Conservation (phyloP, 1,140 invertebrate species). For the Caenorhabditis brenneri region DNA sequence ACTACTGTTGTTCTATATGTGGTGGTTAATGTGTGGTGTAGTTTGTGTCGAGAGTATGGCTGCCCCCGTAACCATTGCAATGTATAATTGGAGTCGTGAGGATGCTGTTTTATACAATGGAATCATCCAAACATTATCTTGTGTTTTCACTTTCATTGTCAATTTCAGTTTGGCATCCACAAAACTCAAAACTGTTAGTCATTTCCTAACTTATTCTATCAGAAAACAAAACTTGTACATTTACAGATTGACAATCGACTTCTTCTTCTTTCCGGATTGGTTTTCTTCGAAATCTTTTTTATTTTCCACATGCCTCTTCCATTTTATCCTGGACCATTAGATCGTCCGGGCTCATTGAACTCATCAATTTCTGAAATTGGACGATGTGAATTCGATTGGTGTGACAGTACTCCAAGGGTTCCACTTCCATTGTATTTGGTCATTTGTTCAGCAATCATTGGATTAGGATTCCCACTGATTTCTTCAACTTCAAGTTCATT, state of each 20-base stretch:
- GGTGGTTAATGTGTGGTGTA: slow-evolving; percentile 42
- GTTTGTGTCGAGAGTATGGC: slow-evolving; percentile 46
- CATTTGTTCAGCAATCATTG: neutral
- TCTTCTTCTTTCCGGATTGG: neutral
- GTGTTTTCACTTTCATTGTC: slow-evolving; percentile 37
- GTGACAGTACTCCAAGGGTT: slow-evolving; percentile 43
- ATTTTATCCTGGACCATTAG: slow-evolving; percentile 37
- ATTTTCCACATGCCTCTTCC: slow-evolving; percentile 36
- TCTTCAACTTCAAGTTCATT: slow-evolving; percentile 26
- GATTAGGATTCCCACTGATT: slow-evolving; percentile 34
- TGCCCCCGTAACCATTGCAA: slow-evolving; percentile 52
- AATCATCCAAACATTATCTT: slow-evolving; percentile 46
- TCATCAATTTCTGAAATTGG: neutral
- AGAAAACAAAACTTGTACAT: too few relatives aligned
- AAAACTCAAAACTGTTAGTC: neutral
- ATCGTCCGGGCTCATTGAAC: neutral
- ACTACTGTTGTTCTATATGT: slow-evolving; percentile 36
- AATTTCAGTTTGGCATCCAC: slow-evolving; percentile 48
- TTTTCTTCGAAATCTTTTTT: slow-evolving; percentile 16
- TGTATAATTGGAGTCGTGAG: slow-evolving; percentile 53
- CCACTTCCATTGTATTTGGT: slow-evolving; percentile 13
- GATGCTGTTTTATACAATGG: slow-evolving; percentile 55
- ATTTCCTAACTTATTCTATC: neutral
- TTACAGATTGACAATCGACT: slow-evolving; percentile 25
- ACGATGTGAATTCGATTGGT: slow-evolving; percentile 44